These are phyloP conservation scores for Phortica variegata DNA, from an alignment of 1,140 invertebrate genomes.

Conservation along the genomic window DNA sequence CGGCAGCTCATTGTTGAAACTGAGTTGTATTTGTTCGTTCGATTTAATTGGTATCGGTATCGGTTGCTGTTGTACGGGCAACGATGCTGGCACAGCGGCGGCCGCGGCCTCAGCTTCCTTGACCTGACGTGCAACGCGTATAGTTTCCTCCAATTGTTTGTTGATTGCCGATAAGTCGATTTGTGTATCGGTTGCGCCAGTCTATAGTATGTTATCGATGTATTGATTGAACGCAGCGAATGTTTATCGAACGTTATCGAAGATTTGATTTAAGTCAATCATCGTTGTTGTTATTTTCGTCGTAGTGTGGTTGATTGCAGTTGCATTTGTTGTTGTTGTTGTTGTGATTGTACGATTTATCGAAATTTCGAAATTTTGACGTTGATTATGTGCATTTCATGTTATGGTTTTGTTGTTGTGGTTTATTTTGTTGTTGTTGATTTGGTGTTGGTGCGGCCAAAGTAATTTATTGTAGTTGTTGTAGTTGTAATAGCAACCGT, in stretches of 20 bases:
- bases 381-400: slow-evolving; percentile 32
- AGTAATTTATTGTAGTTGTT: too few relatives aligned
- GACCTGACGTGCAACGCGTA: slow-evolving; percentile 52
- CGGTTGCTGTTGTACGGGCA: slow-evolving; percentile 29
- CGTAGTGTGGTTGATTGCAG: slow-evolving; percentile 9
- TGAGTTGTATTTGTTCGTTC: slow-evolving; percentile 49
- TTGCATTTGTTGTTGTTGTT: slow-evolving; percentile 27
- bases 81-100: slow-evolving; percentile 24
- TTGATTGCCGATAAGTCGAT: slow-evolving; percentile 54
- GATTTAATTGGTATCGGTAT: slow-evolving; percentile 37
- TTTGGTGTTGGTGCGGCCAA: slow-evolving; percentile 1
- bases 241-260: slow-evolving; percentile 1
- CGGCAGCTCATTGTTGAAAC: slow-evolving; percentile 58
- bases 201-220: slow-evolving; percentile 23
- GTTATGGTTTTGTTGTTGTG: slow-evolving; percentile 2
- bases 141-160: slow-evolving; percentile 55
- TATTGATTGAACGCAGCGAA: not conserved
- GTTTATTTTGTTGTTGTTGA: not conserved
- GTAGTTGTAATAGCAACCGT: slow-evolving; percentile 14
- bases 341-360: not conserved
- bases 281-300: slow-evolving; percentile 11
- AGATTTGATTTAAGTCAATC: not conserved
- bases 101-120: slow-evolving; percentile 50
- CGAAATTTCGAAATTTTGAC: slow-evolving; percentile 39
- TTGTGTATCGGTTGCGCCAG: slow-evolving; percentile 49